A percentile compares a stretch with the other conserved stretches of the same genome.
Evolutionary conservation across 2,113 vertebrate genomes (phyloP).

Genomic region (Nerophis lumbriciformis): DNA sequence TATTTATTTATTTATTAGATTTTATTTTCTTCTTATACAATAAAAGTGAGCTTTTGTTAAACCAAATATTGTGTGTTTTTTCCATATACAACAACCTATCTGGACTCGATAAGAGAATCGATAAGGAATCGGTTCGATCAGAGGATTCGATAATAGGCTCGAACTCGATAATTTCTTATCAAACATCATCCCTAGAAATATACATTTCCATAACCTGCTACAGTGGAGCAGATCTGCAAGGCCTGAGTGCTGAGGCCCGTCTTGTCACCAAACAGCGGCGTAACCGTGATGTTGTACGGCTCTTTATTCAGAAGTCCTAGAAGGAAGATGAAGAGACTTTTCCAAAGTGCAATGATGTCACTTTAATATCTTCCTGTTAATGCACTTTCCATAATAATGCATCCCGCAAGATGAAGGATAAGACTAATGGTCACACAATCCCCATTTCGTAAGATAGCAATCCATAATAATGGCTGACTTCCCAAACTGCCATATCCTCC

Average conservation of each 20-base stretch:
- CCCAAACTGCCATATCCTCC: not conserved
- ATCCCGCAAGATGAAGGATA: not conserved
- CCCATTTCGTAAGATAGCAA: not conserved
- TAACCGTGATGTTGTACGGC: conserved; percentile 54
- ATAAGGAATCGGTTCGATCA: too few species aligned
- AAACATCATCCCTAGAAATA: too few species aligned
- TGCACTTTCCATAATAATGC: conserved; percentile 25
- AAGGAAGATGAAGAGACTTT: not conserved
- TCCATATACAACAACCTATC: too few species aligned
- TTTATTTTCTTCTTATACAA: too few species aligned
- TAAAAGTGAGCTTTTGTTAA: too few species aligned
- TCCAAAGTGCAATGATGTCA: not conserved
- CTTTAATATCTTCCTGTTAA: conserved; percentile 4
- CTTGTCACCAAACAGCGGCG: conserved; percentile 43
- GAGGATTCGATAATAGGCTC: too few species aligned
- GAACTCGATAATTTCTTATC: too few species aligned
- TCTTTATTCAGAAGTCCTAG: conserved; percentile 45
- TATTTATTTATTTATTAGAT: too few species aligned
- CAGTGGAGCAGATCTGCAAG: conserved; percentile 41
- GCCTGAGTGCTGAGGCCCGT: conserved; percentile 33
- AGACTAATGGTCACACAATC: not conserved
- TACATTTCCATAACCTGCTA: conserved; percentile 28
- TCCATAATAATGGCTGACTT: too few species aligned
- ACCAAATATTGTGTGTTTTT: too few species aligned
- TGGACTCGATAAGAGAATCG: too few species aligned